Evolutionary conservation across 2,888 invertebrate genomes (phyloP).

Genomic region (Rhamphomyia laevipes): DNA sequence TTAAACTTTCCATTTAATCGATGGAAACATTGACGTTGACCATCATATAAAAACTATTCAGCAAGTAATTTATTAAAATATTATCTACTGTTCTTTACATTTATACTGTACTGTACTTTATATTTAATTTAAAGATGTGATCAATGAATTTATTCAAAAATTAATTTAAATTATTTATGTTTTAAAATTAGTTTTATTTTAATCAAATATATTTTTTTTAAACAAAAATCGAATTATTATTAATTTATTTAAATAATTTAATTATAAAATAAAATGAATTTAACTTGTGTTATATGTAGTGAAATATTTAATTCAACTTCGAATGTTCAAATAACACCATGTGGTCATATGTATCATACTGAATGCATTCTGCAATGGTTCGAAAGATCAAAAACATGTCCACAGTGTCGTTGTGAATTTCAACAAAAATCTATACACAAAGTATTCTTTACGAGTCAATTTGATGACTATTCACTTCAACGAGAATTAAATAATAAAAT

Average conservation of each 20-base stretch:
- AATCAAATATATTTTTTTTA: too few relatives aligned
- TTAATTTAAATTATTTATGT: too few relatives aligned
- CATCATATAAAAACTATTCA: too few relatives aligned
- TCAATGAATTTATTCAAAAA: too few relatives aligned
- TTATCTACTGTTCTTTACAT: too few relatives aligned
- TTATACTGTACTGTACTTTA: too few relatives aligned
- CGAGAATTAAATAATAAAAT: slow-evolving; percentile 50
- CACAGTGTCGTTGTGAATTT: slow-evolving; percentile 60
- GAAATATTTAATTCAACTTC: slow-evolving; percentile 49
- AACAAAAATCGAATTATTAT: too few relatives aligned
- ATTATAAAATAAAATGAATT: slow-evolving; percentile 37
- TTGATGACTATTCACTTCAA: slow-evolving; percentile 50
- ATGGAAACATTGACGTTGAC: too few relatives aligned
- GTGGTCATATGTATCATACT: slow-evolving; percentile 62
- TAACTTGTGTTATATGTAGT: slow-evolving; percentile 59
- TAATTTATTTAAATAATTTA: neutral
- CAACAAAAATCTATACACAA: slow-evolving; percentile 50
- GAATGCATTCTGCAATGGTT: slow-evolving; percentile 55
- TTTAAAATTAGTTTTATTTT: too few relatives aligned
- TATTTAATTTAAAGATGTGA: too few relatives aligned
- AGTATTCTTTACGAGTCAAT: slow-evolving; percentile 47
- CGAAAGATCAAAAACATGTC: slow-evolving; percentile 59
- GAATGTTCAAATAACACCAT: slow-evolving; percentile 50
- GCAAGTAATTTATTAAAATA: too few relatives aligned
- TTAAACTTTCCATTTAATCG: too few relatives aligned